phyloP scores from a whole-genome alignment of 2,797 vertebrate species.

The Anguilla megastoma region DNA sequence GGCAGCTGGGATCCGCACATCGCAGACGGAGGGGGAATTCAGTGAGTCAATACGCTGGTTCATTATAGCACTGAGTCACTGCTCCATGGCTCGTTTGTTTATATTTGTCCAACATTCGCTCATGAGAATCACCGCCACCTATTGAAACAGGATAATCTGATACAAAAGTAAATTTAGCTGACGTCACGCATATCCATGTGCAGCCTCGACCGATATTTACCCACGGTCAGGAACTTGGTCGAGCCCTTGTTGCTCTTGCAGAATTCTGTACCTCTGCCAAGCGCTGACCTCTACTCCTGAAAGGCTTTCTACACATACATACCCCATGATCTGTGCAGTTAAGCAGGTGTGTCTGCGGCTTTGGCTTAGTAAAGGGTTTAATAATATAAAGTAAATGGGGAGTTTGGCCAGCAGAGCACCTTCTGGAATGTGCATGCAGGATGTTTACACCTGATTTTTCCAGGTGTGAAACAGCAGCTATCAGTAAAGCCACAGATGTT shows the following conservation, averaged over 20 bases:
- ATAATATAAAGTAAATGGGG: too few relatives aligned
- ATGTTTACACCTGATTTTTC: too few relatives aligned
- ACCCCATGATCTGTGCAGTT: background rate
- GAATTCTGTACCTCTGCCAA: background rate
- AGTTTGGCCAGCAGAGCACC: too few relatives aligned
- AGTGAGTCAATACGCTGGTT: constrained; percentile 42
- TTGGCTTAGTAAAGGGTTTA: background rate
- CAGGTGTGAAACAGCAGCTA: too few relatives aligned
- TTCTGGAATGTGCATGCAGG: too few relatives aligned
- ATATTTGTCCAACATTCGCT: constrained; percentile 37
- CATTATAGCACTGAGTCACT: constrained; percentile 42
- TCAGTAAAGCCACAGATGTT: too few relatives aligned
- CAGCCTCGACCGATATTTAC: constrained; percentile 1
- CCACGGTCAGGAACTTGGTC: background rate
- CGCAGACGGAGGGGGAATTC: constrained; percentile 40
- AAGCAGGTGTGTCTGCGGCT: background rate
- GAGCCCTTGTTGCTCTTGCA: background rate
- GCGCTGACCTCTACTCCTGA: background rate
- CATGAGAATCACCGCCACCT: constrained; percentile 30
- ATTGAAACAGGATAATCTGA: constrained; percentile 20
- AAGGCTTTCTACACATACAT: background rate
- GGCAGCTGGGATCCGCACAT: constrained; percentile 38
- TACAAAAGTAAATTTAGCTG: constrained; percentile 8
- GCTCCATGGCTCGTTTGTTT: constrained; percentile 35
- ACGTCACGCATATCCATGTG: background rate